phyloP scores from a whole-genome alignment of 2,888 invertebrate genomes.

The Caenorhabditis sp. region DNA sequence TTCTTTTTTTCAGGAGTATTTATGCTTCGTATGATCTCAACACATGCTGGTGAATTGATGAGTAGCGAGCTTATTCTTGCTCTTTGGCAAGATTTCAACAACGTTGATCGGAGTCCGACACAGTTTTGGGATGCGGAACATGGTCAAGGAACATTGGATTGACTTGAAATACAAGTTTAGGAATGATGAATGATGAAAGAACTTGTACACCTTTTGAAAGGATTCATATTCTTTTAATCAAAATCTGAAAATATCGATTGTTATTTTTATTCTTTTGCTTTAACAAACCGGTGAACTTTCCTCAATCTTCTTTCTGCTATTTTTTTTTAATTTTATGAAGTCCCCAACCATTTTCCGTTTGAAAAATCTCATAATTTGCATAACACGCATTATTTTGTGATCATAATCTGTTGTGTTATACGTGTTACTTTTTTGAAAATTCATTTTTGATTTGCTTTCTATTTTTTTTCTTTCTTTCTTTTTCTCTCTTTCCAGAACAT shows the following conservation, averaged over 20 bases:
- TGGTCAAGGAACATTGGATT: conserved; percentile 52
- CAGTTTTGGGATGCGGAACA: conserved; percentile 71
- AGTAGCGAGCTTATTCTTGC: conserved; percentile 70
- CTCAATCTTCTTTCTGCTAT: background rate
- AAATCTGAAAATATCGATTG: background rate
- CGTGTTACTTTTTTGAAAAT: conserved; percentile 13
- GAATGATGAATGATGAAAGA: background rate
- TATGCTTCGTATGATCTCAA: conserved; percentile 71
- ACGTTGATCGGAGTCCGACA: conserved; percentile 69
- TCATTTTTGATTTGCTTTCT: conserved; percentile 15
- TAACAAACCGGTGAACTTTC: conserved; percentile 4
- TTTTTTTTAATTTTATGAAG: background rate
- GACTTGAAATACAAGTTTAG: conserved; percentile 5
- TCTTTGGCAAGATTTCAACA: conserved; percentile 71
- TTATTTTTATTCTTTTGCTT: conserved; percentile 2
- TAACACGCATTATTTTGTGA: background rate
- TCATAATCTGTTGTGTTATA: conserved; percentile 13
- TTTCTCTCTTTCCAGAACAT: background rate
- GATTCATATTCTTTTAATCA: background rate
- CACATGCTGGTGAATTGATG: conserved; percentile 71
- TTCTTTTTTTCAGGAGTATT: conserved; percentile 68
- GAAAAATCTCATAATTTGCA: background rate
- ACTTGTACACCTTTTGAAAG: background rate
- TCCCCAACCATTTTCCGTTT: background rate
- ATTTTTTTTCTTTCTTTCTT: background rate